Evolutionary conservation across 2,797 vertebrate species (phyloP).

Genomic region (Notoglanidium macrostoma): DNA sequence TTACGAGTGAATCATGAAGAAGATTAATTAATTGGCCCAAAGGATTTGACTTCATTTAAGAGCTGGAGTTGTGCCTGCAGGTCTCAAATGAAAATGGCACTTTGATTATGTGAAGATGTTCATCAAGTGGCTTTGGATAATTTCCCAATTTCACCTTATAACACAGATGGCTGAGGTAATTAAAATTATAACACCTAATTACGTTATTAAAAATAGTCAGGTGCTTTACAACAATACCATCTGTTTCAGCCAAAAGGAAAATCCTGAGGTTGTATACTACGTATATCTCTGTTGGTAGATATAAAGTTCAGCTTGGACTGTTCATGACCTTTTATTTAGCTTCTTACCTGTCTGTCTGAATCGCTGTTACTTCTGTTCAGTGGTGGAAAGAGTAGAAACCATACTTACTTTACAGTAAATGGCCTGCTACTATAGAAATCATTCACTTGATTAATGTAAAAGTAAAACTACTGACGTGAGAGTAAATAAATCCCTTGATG

Average conservation of each 20-base stretch:
- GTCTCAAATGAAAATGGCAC: slow-evolving; percentile 6
- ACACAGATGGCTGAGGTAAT: not conserved
- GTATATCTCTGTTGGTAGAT: not conserved
- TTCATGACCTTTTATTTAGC: not conserved
- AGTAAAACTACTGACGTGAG: not conserved
- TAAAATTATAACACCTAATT: slow-evolving; percentile 1
- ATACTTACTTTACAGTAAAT: not conserved
- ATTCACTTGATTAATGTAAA: not conserved
- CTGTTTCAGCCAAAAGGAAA: slow-evolving; percentile 7
- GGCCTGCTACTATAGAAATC: not conserved
- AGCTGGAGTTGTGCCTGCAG: not conserved
- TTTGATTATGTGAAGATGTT: slow-evolving; percentile 17
- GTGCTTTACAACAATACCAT: not conserved
- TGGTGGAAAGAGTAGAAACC: not conserved
- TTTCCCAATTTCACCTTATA: not conserved
- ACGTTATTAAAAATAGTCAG: not conserved
- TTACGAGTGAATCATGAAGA: not conserved
- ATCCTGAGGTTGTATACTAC: not conserved
- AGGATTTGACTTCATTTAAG: not conserved
- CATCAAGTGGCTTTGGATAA: slow-evolving; percentile 9
- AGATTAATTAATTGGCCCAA: not conserved
- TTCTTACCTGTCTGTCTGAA: not conserved
- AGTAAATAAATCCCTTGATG: not conserved
- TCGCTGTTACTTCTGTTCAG: not conserved
- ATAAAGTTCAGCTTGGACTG: not conserved